These are phyloP conservation scores for Istiophorus platypterus DNA, from an alignment of 2,113 vertebrate species.

Conservation along the genomic window DNA sequence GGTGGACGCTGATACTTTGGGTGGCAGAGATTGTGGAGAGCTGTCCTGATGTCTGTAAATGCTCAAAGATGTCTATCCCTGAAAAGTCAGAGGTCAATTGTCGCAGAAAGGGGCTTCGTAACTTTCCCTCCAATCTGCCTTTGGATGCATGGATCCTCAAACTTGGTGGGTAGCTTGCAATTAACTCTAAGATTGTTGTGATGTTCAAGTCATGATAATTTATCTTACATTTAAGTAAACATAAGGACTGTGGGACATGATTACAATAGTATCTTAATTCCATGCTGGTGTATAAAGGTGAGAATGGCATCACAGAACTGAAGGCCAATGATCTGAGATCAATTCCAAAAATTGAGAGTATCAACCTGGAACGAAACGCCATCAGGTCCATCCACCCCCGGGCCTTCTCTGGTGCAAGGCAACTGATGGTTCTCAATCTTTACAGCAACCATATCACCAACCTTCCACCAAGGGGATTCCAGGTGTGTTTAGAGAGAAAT, in stretches of 20 bases:
- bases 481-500: conserved; percentile 50
- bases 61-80: conserved; percentile 63
- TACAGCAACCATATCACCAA: conserved; percentile 81
- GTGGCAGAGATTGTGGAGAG: conserved; percentile 43
- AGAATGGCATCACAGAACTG: conserved; percentile 80
- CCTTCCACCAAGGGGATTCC: conserved; percentile 76
- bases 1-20: conserved; percentile 66
- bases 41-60: conserved; percentile 80
- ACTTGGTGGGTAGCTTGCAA: conserved; percentile 67
- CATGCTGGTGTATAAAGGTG: conserved; percentile 66
- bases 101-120: conserved; percentile 73
- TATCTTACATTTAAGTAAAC: conserved; percentile 3
- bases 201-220: not conserved
- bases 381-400: conserved; percentile 81
- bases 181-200: not conserved
- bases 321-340: conserved; percentile 70
- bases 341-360: conserved; percentile 79
- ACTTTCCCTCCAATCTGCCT: conserved; percentile 79
- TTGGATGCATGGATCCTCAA: conserved; percentile 82
- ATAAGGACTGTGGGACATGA: not conserved
- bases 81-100: conserved; percentile 83
- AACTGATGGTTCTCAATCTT: conserved; percentile 83
- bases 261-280: not conserved
- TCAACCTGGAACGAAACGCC: conserved; percentile 83
- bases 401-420: conserved; percentile 79